Evolutionary conservation across 2,888 invertebrate genomes (phyloP), one percentile per base, ranked within the genome.

Genomic region (Drosophila putrida): DNA sequence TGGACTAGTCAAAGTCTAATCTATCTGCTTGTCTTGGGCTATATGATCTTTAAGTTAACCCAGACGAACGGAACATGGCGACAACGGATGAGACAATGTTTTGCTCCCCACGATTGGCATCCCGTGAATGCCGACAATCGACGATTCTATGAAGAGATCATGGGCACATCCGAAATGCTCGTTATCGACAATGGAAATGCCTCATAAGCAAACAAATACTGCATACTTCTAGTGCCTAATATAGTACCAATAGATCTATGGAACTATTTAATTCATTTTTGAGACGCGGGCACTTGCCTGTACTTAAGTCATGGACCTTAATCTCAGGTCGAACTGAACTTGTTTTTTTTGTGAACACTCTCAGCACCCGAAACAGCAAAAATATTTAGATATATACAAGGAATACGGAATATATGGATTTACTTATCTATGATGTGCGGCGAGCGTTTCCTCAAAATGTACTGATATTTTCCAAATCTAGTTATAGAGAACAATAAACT

Each of bases 51-150:
- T 36, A 91, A 90, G 59, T 31, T 92, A 20, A 68, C 71, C 39
- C 87, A 88, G 53, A 91, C 91, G 0, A 89, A 80, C 8, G 92
- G 92, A 15, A 71, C 82, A 0, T 69, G 90, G 28, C 80, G 81
- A 8, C 82, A 90, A 8, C 87, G 92, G 15, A 49, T 91, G 65
- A 88, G 76, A 36, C 91, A 92, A 73, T 91, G 91, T 54, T 87
- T 92, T 36, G 82, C 85, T 1, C 92, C 92, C 0, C 92, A 91
- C 61, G 92, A 92, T 69, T 92, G 92, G 92, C 91, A 92, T 90
- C 92, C 92, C 3, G 91, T 90, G 5, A 90, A 90, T 78, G 88
- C 91, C 13, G 89, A 88, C 35, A 90, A 91, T 84, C 91, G 91
- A 0, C 88, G 90, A 5, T 90, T 90, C 59, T 92, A 92, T 60